Base-by-base conservation (phyloP, 1,140 invertebrate genomes). In the Drosophila nebulosa region DNA sequence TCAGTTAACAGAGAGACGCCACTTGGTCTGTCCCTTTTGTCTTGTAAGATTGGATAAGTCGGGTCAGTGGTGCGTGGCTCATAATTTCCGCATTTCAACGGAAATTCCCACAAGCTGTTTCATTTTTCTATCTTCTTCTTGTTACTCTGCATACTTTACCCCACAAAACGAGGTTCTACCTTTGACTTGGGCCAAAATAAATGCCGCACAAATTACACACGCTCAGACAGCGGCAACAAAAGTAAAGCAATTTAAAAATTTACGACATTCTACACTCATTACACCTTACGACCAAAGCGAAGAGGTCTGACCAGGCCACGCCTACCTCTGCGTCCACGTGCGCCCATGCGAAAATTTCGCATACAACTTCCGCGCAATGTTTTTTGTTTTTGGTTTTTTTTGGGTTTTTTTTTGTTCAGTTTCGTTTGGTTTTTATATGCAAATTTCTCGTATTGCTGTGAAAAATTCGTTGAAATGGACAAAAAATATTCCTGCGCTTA, bases 231-330 rank as follows among this genome's bases (percentile, higher is more conserved):
- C 65, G 61, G 67, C 46, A 69, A 50, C 74, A 78, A 68, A 79
- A 56, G 46, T 32, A 67, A 86, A 78, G 81, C 67, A 86, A 86
- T 86, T 86, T 88, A 53, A 86, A 85, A 86, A 86, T 88, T 81
- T 86, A 86, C 81, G 81, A 86, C 81, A 86, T 88, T 86, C 81
- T 69, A 78, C 78, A 86, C 74, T 81, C 81, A 86, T 86, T 86
- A 88, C 81, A 86, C 83, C 81, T 88, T 78, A 85, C 78, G 69
- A 64, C 69, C 53, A 46, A 46, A 61, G 14, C 51, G 59, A 53
- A 69, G 60, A 50, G 42, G 57, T 71, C 67, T 39, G 59, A 18
- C 36, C 26, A 16, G 39, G 69, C 53, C 81, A 88, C 74, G 83
- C 81, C 78, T 55, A 53, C 9, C 58, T 67, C 57, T 64, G 68